A percentile compares a stretch with the other conserved stretches of the same genome.
These are phyloP conservation scores for Campoletis raptor DNA, from an alignment of 2,888 invertebrate species.

Conservation along the genomic window DNA sequence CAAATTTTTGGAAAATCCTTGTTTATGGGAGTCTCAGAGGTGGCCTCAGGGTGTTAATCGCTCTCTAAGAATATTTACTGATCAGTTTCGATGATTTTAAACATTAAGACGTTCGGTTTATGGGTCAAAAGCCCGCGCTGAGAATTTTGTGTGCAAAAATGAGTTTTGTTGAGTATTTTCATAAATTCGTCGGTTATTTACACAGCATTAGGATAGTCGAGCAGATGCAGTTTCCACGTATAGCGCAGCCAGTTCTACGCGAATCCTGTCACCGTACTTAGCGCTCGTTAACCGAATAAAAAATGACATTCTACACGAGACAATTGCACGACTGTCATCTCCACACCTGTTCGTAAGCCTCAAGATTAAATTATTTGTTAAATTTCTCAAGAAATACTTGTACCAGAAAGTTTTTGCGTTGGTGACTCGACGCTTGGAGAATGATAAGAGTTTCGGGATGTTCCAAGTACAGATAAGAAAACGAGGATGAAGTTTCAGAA, in stretches of 20 bases:
- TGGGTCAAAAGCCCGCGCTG: not conserved
- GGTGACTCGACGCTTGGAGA: slow-evolving; percentile 54
- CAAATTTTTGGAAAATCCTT: too few species aligned
- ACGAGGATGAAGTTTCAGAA: slow-evolving; percentile 6
- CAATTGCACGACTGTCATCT: not conserved
- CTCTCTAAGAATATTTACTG: too few species aligned
- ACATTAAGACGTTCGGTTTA: not conserved
- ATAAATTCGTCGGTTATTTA: too few species aligned
- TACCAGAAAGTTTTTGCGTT: slow-evolving; percentile 42
- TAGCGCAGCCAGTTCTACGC: not conserved
- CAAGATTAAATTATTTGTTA: not conserved
- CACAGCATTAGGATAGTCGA: not conserved
- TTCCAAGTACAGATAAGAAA: not conserved
- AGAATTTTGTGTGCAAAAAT: not conserved
- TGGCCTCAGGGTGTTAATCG: too few species aligned
- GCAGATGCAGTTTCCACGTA: not conserved
- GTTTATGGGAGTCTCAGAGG: too few species aligned
- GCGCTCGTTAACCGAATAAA: not conserved
- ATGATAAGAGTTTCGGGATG: slow-evolving; percentile 18
- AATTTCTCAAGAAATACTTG: not conserved
- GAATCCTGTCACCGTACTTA: not conserved
- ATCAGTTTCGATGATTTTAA: too few species aligned
- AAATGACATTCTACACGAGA: not conserved
- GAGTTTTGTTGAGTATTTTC: too few species aligned
- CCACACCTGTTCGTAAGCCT: not conserved